Conservation (phyloP, 35 echinoderm and acorn worm species). For the Patiria miniata region DNA sequence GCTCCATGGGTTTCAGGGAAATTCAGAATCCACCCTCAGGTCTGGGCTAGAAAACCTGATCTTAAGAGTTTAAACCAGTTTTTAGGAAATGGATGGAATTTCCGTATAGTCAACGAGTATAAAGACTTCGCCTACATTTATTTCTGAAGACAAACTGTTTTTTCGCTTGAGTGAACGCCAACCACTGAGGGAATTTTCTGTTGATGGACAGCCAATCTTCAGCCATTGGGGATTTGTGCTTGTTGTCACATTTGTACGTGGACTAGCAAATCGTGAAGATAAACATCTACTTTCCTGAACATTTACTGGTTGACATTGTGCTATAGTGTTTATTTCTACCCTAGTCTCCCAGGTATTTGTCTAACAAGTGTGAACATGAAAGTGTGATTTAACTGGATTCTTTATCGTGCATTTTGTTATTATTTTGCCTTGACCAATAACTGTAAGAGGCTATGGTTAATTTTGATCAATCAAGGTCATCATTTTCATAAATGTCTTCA, state of each 20-base stretch:
- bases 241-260: conserved; percentile 45
- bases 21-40: no score
- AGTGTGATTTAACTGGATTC: not conserved
- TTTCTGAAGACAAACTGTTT: conserved; percentile 24
- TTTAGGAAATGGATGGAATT: conserved; percentile 53
- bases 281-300: not conserved
- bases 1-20: no score
- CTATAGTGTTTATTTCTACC: not conserved
- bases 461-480: not conserved
- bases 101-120: conserved; percentile 38
- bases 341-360: not conserved
- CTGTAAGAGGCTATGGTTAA: not conserved
- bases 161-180: conserved; percentile 45
- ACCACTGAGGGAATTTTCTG: conserved; percentile 44
- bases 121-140: conserved; percentile 57
- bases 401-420: not conserved
- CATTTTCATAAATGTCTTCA: no score
- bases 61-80: conserved; percentile 14
- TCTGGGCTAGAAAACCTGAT: no score
- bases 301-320: not conserved
- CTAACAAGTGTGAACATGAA: not conserved
- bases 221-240: conserved; percentile 33
- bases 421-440: not conserved
- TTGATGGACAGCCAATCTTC: conserved; percentile 31
- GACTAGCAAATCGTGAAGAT: conserved; percentile 41